phyloP scores from a whole-genome alignment of 2,113 vertebrate species.

The Mirounga angustirostris region DNA sequence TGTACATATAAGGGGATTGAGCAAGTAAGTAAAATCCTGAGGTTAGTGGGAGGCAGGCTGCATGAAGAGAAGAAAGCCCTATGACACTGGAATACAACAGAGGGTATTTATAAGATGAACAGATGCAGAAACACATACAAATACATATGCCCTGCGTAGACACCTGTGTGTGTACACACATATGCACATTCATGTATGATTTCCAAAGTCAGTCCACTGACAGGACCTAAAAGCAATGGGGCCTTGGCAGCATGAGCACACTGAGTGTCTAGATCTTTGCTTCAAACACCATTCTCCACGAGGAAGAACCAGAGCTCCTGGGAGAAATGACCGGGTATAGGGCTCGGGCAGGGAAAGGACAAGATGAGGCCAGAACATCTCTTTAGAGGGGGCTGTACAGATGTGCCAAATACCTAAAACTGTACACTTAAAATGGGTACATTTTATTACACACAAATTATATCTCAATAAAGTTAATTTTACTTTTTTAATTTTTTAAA shows the following conservation, averaged over 20 bases:
- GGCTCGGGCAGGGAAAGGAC: not conserved
- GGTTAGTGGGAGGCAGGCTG: not conserved
- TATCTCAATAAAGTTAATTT: not conserved
- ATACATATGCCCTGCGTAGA: not conserved
- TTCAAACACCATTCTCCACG: not conserved
- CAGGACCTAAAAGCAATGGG: not conserved
- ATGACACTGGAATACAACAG: not conserved
- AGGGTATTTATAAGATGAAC: not conserved
- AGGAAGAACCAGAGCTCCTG: not conserved
- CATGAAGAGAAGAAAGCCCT: not conserved
- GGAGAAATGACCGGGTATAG: not conserved
- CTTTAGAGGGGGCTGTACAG: not conserved
- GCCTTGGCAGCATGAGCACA: not conserved
- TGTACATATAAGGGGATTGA: not conserved
- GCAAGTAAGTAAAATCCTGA: not conserved
- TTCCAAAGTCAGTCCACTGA: not conserved
- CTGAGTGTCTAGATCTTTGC: not conserved
- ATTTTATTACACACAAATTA: not conserved
- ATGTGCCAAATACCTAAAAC: not conserved
- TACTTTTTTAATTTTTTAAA: not conserved
- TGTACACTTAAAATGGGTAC: not conserved
- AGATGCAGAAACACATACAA: not conserved
- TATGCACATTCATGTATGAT: not conserved
- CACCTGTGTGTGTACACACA: not conserved
- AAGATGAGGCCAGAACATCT: not conserved